Evolutionary conservation across 2,888 invertebrate genomes (phyloP).

Genomic region (Magallana nippona): DNA sequence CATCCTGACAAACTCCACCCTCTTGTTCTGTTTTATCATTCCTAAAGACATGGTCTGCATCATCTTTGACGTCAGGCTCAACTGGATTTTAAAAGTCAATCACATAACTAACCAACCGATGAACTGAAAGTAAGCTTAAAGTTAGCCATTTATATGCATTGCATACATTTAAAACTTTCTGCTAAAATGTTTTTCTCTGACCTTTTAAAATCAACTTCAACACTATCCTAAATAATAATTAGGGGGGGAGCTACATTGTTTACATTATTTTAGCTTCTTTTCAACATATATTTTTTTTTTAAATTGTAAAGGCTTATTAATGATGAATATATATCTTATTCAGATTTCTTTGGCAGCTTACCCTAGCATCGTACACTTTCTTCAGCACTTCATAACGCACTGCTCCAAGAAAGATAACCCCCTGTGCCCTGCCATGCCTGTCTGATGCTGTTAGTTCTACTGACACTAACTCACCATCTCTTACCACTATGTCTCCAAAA

Average conservation of each 20-base stretch:
- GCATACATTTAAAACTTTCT: no score
- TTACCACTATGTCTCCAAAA: conserved; percentile 97
- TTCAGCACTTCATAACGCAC: conserved; percentile 98
- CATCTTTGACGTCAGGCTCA: conserved; percentile 95
- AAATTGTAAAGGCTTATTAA: no score
- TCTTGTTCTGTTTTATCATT: conserved; percentile 83
- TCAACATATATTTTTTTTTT: no score
- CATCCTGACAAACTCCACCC: conserved; percentile 99
- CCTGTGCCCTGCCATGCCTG: conserved; percentile 90
- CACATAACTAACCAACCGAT: no score
- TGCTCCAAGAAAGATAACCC: conserved; percentile 97
- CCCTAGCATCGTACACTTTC: conserved; percentile 96
- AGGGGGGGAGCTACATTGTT: no score
- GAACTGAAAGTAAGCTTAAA: no score
- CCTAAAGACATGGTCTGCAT: conserved; percentile 97
- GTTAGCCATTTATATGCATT: no score
- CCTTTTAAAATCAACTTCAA: no score
- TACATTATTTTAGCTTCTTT: no score
- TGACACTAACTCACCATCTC: conserved; percentile 99
- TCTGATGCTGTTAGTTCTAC: conserved; percentile 97
- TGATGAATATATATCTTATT: no score
- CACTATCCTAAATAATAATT: no score
- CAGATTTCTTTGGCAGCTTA: conserved; percentile 81
- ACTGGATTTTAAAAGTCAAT: conserved; percentile 82
- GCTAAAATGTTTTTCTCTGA: no score